Evolutionary conservation across 2,888 invertebrate genomes (phyloP).

Genomic region (Opisthograptis luteolata): DNA sequence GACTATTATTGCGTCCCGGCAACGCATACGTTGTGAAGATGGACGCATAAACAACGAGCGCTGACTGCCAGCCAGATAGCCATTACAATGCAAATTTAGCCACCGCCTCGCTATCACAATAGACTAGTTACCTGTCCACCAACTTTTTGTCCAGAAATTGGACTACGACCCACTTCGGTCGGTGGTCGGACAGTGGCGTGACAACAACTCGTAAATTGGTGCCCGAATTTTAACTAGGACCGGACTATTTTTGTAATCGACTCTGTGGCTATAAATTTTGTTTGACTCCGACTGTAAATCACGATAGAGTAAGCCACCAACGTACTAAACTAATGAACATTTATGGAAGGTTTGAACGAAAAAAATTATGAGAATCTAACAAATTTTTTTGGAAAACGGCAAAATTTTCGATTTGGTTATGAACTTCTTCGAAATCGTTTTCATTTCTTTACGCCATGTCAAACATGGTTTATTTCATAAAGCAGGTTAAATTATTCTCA

Average conservation of each 20-base stretch:
- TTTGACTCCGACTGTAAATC: constrained; percentile 22
- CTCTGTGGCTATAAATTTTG: constrained; percentile 21
- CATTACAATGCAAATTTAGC: constrained; percentile 79
- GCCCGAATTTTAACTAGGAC: constrained; percentile 33
- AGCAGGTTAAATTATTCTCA: too few species aligned
- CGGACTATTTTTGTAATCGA: constrained; percentile 27
- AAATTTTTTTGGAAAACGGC: too few species aligned
- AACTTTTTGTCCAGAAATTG: constrained; percentile 76
- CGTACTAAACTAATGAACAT: constrained; percentile 23
- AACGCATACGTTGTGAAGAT: constrained; percentile 56
- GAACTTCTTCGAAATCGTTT: too few species aligned
- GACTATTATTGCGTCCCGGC: constrained; percentile 46
- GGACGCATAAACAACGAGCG: constrained; percentile 57
- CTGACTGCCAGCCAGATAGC: constrained; percentile 59
- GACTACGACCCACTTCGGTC: constrained; percentile 63
- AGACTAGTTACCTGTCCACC: constrained; percentile 67
- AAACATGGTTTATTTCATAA: too few species aligned
- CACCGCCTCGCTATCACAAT: constrained; percentile 60
- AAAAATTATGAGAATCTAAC: background rate
- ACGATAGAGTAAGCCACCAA: constrained; percentile 16
- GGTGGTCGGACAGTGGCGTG: constrained; percentile 36
- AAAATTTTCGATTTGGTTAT: too few species aligned
- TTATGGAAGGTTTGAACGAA: constrained; percentile 1
- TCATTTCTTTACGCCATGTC: too few species aligned
- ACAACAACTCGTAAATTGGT: constrained; percentile 29